A percentile compares a stretch with the other conserved stretches of the same genome.
Conservation (phyloP, 2,797 vertebrate genomes). For the Phalloptychus januarius region DNA sequence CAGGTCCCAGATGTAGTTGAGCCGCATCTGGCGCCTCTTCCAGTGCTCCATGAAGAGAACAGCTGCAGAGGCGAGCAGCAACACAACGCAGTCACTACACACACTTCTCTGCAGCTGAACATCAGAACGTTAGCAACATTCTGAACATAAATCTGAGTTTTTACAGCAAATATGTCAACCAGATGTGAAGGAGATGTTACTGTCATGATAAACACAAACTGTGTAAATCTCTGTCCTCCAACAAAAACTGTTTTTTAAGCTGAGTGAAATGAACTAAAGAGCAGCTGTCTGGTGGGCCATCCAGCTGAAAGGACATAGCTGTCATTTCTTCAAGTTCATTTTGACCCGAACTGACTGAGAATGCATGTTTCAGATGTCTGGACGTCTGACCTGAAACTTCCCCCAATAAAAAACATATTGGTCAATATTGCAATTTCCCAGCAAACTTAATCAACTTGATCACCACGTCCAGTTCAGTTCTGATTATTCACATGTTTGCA, state of each 20-base stretch:
- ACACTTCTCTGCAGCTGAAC: background rate
- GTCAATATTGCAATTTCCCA: background rate
- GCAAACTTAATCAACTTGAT: background rate
- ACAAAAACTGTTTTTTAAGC: background rate
- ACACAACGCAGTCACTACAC: constrained; percentile 17
- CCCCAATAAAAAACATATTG: too few relatives aligned
- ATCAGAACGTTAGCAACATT: background rate
- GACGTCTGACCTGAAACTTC: background rate
- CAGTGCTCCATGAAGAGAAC: constrained; percentile 99
- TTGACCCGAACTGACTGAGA: background rate
- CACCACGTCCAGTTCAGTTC: background rate
- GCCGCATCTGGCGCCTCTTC: constrained; percentile 97
- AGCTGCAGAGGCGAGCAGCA: constrained; percentile 73
- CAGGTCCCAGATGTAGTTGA: constrained; percentile 97
- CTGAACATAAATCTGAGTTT: background rate
- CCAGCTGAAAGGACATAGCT: too few relatives aligned
- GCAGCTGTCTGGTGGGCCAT: too few relatives aligned
- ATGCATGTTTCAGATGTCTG: background rate
- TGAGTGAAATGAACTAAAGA: background rate
- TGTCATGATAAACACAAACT: background rate
- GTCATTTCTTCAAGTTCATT: background rate
- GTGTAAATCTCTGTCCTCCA: background rate
- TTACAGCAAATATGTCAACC: background rate
- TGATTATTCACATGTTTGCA: background rate
- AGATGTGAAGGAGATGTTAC: background rate